Percentiles rank a stretch among this genome's conserved stretches.
Conservation (phyloP, 1,140 invertebrate genomes). For the Drosophila fuyamai region DNA sequence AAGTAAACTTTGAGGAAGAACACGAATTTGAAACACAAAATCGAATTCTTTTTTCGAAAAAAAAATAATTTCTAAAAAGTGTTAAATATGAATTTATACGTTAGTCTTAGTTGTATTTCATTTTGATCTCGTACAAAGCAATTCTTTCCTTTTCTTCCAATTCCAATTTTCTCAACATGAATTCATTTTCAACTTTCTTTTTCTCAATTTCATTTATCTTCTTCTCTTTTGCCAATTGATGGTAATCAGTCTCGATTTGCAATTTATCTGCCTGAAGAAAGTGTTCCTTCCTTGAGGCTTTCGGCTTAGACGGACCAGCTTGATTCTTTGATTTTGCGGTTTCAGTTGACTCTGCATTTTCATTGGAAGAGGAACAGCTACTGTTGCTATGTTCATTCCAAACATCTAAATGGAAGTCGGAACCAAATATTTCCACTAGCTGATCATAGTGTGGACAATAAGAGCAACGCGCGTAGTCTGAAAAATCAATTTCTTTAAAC, state of each 20-base stretch:
- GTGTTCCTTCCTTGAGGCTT: neutral
- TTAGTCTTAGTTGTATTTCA: neutral
- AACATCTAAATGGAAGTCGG: neutral
- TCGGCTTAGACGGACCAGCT: neutral
- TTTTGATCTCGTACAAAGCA: neutral
- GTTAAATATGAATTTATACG: too few species aligned
- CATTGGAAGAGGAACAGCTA: neutral
- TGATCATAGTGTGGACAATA: constrained; percentile 1
- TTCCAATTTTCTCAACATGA: neutral
- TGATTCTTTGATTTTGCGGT: neutral
- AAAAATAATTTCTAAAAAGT: too few species aligned
- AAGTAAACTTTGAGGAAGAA: too few species aligned
- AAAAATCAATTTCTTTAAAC: too few species aligned
- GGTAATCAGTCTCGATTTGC: neutral
- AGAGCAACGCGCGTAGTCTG: neutral
- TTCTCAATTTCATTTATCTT: neutral
- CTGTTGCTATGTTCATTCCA: neutral
- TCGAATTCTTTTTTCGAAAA: too few species aligned
- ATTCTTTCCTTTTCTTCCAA: neutral
- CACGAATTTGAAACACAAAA: too few species aligned
- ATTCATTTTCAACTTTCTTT: neutral
- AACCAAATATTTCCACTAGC: constrained; percentile 1
- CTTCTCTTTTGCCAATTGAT: neutral
- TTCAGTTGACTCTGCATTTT: neutral
- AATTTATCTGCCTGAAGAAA: neutral